Evolutionary conservation across 1,140 invertebrate species (phyloP).

Genomic region (Camponotus floridanus): DNA sequence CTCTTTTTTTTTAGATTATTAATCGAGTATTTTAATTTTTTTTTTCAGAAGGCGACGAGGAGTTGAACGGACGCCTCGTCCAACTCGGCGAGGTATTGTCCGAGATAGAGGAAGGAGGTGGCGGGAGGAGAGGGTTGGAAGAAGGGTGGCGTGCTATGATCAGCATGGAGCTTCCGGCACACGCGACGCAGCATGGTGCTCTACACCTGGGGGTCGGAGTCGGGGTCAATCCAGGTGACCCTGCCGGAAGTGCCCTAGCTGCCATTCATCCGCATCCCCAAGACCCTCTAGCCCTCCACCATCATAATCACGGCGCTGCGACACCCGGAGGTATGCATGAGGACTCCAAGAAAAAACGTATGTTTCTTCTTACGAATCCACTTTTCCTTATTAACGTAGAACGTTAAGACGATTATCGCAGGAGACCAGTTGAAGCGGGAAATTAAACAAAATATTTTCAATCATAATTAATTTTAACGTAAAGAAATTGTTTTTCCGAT

Average conservation of each 20-base stretch:
- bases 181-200: constrained; percentile 83
- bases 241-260: constrained; percentile 80
- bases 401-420: constrained; percentile 26
- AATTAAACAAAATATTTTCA: neutral
- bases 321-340: constrained; percentile 85
- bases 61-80: constrained; percentile 77
- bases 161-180: constrained; percentile 84
- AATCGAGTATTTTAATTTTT: neutral
- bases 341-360: constrained; percentile 85
- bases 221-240: constrained; percentile 81
- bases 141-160: constrained; percentile 83
- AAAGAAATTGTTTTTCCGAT: neutral
- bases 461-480: too few relatives aligned
- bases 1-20: neutral
- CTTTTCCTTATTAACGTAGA: neutral
- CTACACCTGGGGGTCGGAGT: constrained; percentile 82
- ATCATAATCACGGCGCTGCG: constrained; percentile 81
- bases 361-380: constrained; percentile 84
- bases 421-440: neutral
- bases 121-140: constrained; percentile 77
- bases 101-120: constrained; percentile 79
- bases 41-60: constrained; percentile 67
- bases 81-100: constrained; percentile 76
- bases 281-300: constrained; percentile 81
- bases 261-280: constrained; percentile 83